phyloP scores from a whole-genome alignment of 1,140 invertebrate species.

The Macrocentrus cingulum region DNA sequence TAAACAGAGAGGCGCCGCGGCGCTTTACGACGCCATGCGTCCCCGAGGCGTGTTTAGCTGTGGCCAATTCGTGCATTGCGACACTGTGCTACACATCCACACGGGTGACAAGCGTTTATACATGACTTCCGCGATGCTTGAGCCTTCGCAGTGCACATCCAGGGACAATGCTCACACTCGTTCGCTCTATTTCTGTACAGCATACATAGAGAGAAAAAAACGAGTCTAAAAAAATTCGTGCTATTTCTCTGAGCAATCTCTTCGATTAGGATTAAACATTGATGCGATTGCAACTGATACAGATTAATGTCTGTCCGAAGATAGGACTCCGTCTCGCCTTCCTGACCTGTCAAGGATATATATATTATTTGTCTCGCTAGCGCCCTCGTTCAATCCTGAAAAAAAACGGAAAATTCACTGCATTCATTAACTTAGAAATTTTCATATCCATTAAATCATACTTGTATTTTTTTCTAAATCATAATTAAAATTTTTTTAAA shows the following conservation, averaged over 20 bases:
- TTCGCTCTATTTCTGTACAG: no score
- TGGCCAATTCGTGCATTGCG: no score
- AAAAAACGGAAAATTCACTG: constrained; percentile 5
- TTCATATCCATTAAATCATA: no score
- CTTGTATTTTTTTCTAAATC: no score
- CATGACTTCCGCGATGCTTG: no score
- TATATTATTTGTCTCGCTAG: constrained; percentile 44
- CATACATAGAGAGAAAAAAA: constrained; percentile 30
- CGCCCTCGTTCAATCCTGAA: constrained; percentile 16
- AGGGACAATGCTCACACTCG: no score
- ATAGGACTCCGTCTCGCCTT: constrained; percentile 4
- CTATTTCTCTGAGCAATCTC: constrained; percentile 36
- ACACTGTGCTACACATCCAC: no score
- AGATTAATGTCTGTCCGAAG: constrained; percentile 46
- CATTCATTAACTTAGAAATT: no score
- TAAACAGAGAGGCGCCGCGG: constrained; percentile 56
- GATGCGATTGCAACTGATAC: constrained; percentile 42
- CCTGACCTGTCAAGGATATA: constrained; percentile 2
- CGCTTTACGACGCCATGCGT: constrained; percentile 57
- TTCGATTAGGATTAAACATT: constrained; percentile 53
- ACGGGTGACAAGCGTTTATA: no score
- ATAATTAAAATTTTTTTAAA: no score
- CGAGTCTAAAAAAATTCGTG: neutral
- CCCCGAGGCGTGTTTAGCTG: no score
- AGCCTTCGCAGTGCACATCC: no score